Base-by-base conservation (phyloP, 2,113 vertebrate genomes). In the Nansenia antarctica region DNA sequence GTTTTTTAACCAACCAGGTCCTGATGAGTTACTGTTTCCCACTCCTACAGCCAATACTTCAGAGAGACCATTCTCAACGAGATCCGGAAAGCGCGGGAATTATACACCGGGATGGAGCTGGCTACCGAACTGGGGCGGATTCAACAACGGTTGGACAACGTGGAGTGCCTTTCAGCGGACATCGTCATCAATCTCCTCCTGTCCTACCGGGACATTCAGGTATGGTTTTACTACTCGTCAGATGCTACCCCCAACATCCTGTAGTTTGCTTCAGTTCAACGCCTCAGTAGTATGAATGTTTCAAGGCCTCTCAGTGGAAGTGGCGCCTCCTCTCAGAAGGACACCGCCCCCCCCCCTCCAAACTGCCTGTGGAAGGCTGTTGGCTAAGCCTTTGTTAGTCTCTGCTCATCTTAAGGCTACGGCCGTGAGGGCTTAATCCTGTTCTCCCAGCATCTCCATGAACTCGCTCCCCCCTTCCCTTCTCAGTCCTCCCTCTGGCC, bases 121-220 rank as follows among this genome's bases (percentile, higher is more conserved):
- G 94, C 98, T 0, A 88, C 90, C 14, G 98, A 99, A 72, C 85
- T 99, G 84, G 92, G 87, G 62, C 95, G 96, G 61, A 99, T 99
- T 85, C 95, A 95, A 59, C 96, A 98, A 83, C 91, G 96, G 2
- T 89, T 99, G 35, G 96, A 98, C 89, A 99, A 95, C 3, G 96
- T 97, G 68, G 97, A 99, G 88, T 94, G 96, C 81, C 88, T 99
- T 75, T 98, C 98, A 15, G 94, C 96, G n/a, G 98, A 99, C 78
- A 95, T 99, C 42, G 93, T 99, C 67, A 98, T 99, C 88, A 99
- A 98, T 81, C 89, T 98, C 70, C 90, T 99, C 67, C 92, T 99
- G 83, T 98, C 98, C 5, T 99, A 98, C 90, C 92, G 98, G 83
- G 97, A 99, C 82, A 98, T 98, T 73, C 97, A 99, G 96, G 96